Conservation (phyloP, 2,797 vertebrate species). For the Capromys pilorides region DNA sequence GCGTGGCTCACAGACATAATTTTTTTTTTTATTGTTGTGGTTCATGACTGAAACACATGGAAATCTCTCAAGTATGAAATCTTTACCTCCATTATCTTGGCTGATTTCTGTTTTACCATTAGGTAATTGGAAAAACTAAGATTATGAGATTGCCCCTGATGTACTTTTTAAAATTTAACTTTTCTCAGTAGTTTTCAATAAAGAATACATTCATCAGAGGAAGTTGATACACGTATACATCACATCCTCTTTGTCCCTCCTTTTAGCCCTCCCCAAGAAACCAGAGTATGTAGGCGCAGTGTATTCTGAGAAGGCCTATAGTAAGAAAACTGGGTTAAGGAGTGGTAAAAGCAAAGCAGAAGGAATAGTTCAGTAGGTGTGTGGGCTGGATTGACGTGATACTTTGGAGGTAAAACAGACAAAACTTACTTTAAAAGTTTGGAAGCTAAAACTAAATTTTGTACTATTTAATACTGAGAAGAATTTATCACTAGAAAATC, state of each 20-base stretch:
- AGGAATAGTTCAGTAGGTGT: background rate
- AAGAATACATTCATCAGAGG: background rate
- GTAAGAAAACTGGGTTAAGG: conserved; percentile 24
- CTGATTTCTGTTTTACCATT: background rate
- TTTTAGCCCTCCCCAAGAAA: background rate
- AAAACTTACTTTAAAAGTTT: conserved; percentile 43
- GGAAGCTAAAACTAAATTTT: conserved; percentile 22
- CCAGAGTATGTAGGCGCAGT: background rate
- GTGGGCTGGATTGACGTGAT: background rate
- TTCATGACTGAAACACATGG: conserved; percentile 29
- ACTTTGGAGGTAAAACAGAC: background rate
- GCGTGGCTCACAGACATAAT: background rate
- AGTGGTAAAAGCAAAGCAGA: conserved; percentile 14
- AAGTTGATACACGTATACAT: background rate
- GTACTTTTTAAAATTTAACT: background rate
- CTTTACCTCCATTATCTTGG: conserved; percentile 7
- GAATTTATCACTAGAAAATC: conserved; percentile 53
- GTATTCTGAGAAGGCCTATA: background rate
- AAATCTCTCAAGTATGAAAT: background rate
- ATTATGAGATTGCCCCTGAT: background rate
- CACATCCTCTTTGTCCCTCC: background rate
- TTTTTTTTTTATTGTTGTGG: background rate
- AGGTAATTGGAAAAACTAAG: conserved; percentile 21
- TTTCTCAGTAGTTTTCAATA: background rate
- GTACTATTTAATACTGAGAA: conserved; percentile 53